Evolutionary conservation across 2,113 vertebrate species (phyloP), one percentile per base, ranked within the genome.

Genomic region (Chaetops frenatus): DNA sequence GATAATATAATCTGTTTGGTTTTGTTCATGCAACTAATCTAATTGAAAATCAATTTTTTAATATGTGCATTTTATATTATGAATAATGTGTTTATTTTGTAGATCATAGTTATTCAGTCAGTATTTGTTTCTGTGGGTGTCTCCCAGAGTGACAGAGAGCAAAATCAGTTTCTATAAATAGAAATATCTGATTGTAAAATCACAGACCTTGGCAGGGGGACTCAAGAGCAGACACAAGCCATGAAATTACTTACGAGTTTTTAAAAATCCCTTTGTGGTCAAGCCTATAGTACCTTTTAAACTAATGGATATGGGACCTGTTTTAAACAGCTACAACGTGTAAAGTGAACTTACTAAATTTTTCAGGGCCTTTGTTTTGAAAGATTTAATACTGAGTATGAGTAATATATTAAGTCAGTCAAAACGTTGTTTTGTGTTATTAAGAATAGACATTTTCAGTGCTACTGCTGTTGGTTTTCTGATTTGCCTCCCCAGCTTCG

Each of bases 101-200:
- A 56, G 53, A 66, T 91, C 54, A 11, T 6, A 21, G 38, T 66
- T 61, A 69, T 57, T 87, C 44, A 76, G 36, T 66, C 65, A 78
- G 48, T 71, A 79, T 53, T 96, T 67, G 57, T 73, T 87, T 77
- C 50, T 89, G 40, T 73, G 78, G 53, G 66, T 85, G 74, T 77
- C 77, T 94, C 66, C 57, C 57, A 54, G 79, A 91, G 54, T 77
- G 67, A 82, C 33, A 77, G 58, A 84, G 80, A 64, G 36, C 56
- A 61, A 92, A 87, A 76, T 3, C 22, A 36, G 16, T 58, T 72
- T 62, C 86, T 92, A 42, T 61, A 73, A 95, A 94, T 76, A 92
- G 81, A 89, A 95, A 61, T 73, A 94, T 24, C n/a, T 60, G 81
- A 94, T 48, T 91, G 62, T 80, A 90, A 96, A 94, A 95, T 92